phyloP scores from a whole-genome alignment of 2,888 invertebrate genomes.

The Leptinotarsa rubiginosa region DNA sequence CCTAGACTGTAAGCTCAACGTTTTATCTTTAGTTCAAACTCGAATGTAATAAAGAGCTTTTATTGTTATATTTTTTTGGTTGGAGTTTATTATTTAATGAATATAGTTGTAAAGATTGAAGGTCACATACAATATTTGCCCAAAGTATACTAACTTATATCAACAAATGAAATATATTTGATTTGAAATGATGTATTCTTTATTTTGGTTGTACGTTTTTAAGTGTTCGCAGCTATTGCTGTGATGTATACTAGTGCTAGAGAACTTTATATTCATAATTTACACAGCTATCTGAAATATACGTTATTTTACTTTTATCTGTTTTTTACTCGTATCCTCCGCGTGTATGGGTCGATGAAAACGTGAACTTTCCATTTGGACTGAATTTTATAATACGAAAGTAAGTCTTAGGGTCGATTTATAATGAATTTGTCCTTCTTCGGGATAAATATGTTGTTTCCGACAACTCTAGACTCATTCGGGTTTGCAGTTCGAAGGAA shows the following conservation, averaged over 20 bases:
- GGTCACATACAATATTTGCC: conserved; percentile 52
- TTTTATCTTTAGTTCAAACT: conserved; percentile 45
- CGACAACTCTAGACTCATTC: no score
- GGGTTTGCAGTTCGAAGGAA: no score
- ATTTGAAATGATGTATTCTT: conserved; percentile 44
- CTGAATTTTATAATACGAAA: no score
- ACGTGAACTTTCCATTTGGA: no score
- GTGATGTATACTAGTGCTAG: conserved; percentile 54
- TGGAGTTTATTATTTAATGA: conserved; percentile 57
- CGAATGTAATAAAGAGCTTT: conserved; percentile 55
- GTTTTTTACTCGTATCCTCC: conserved; percentile 32
- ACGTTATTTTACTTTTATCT: conserved; percentile 56
- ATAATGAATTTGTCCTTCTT: no score
- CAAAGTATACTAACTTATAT: conserved; percentile 61
- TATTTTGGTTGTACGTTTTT: conserved; percentile 35
- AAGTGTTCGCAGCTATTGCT: conserved; percentile 52
- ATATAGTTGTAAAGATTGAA: conserved; percentile 48
- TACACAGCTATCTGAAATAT: conserved; percentile 60
- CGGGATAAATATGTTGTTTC: no score
- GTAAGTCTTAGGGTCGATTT: no score
- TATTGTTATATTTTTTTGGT: conserved; percentile 58
- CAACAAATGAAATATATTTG: conserved; percentile 54
- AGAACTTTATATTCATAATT: conserved; percentile 61
- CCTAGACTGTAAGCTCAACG: conserved; percentile 47
- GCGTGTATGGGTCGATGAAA: neutral